phyloP scores from a whole-genome alignment of 1,140 invertebrate genomes.

The Tenebrio molitor region DNA sequence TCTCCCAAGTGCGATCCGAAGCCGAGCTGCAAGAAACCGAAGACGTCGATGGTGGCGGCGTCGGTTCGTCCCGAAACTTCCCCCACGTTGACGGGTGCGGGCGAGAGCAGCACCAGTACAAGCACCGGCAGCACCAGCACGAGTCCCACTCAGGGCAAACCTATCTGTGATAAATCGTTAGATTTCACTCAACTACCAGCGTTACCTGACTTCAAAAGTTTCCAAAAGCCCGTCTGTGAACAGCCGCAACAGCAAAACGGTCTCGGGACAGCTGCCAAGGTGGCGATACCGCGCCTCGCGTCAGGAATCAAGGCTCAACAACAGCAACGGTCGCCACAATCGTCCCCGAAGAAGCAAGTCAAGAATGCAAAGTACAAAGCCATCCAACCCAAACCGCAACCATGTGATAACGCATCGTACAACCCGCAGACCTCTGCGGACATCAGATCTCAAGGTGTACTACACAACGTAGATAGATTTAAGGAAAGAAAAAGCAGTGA shows the following conservation, averaged over 20 bases:
- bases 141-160: conserved; percentile 61
- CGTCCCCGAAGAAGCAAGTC: conserved; percentile 48
- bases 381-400: conserved; percentile 69
- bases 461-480: conserved; percentile 55
- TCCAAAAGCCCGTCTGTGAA: conserved; percentile 59
- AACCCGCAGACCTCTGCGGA: conserved; percentile 58
- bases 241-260: conserved; percentile 23
- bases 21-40: conserved; percentile 35
- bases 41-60: conserved; percentile 45
- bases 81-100: conserved; percentile 44
- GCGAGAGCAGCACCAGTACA: conserved; percentile 58
- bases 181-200: conserved; percentile 63
- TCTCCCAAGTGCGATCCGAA: conserved; percentile 48
- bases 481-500: conserved; percentile 54
- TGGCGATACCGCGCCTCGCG: conserved; percentile 58
- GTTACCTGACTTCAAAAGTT: conserved; percentile 67
- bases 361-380: conserved; percentile 67
- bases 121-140: conserved; percentile 48
- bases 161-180: conserved; percentile 66
- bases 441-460: conserved; percentile 61
- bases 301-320: conserved; percentile 45
- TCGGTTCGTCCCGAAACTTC: conserved; percentile 39
- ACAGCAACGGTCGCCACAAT: conserved; percentile 50
- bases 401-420: conserved; percentile 65
- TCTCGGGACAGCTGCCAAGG: conserved; percentile 50